Evolutionary conservation across 2,113 vertebrate species (phyloP).

Genomic region (Aegotheles bennettii): DNA sequence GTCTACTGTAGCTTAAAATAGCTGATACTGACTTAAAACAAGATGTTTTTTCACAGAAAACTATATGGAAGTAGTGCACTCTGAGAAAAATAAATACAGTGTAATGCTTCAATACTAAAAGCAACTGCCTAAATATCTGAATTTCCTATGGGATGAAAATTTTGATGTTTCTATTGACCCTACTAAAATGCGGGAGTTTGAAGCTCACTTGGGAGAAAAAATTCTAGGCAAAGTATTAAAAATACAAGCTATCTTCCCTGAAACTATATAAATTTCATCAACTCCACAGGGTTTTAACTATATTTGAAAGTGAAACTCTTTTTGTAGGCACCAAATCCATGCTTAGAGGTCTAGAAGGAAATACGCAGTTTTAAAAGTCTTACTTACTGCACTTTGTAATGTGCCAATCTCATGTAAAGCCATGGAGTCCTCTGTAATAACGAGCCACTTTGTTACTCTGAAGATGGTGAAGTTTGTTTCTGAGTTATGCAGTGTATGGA

Average conservation of each 20-base stretch:
- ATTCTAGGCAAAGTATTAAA: neutral
- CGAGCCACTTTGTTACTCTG: neutral
- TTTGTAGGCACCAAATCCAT: neutral
- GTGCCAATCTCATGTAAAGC: neutral
- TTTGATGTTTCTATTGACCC: neutral
- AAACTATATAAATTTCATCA: neutral
- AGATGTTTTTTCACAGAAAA: neutral
- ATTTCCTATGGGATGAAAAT: neutral
- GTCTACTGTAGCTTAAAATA: neutral
- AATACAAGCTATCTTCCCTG: neutral
- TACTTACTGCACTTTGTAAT: neutral
- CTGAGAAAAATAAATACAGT: neutral
- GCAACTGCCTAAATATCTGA: neutral
- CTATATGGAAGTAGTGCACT: neutral
- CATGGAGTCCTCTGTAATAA: neutral
- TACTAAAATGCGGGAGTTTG: neutral
- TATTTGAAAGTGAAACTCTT: neutral
- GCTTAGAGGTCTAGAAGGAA: neutral
- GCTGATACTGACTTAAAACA: neutral
- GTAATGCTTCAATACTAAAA: neutral
- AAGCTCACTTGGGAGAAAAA: neutral
- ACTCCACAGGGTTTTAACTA: neutral
- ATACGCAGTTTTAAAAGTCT: neutral
- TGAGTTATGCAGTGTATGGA: rapidly evolving
- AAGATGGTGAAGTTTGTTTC: neutral